These are phyloP conservation scores for Amazona finschi DNA, from an alignment of 2,797 vertebrate species.

Conservation along the genomic window DNA sequence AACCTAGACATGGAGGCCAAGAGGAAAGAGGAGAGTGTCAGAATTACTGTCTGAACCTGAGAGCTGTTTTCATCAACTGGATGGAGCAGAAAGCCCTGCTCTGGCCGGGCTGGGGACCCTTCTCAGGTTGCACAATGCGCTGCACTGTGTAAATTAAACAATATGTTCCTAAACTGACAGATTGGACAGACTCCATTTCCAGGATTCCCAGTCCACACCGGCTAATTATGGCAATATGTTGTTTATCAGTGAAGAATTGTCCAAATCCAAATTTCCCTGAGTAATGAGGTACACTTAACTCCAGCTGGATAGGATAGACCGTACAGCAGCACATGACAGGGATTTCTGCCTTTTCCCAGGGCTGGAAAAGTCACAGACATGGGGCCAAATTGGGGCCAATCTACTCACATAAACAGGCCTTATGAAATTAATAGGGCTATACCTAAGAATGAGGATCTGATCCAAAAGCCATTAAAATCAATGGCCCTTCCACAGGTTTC, in stretches of 20 bases:
- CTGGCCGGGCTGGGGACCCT: background rate
- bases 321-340: conserved; percentile 21
- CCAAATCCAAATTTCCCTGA: conserved; percentile 65
- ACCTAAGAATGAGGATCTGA: background rate
- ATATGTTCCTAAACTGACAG: conserved; percentile 15
- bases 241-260: conserved; percentile 54
- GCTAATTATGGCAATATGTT: conserved; percentile 69
- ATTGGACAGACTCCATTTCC: conserved; percentile 47
- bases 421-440: background rate
- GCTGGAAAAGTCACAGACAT: conserved; percentile 34
- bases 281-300: conserved; percentile 58
- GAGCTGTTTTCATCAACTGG: background rate
- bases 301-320: conserved; percentile 56
- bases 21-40: background rate
- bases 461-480: background rate
- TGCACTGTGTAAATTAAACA: conserved; percentile 44
- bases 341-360: conserved; percentile 41
- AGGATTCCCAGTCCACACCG: conserved; percentile 51
- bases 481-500: background rate
- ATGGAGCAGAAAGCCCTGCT: background rate
- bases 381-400: conserved; percentile 1
- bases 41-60: background rate
- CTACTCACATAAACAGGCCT: background rate
- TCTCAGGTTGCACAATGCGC: conserved; percentile 18
- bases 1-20: background rate